Base-by-base conservation (phyloP, 2,888 invertebrate species). In the Habrosyne pyritoides region DNA sequence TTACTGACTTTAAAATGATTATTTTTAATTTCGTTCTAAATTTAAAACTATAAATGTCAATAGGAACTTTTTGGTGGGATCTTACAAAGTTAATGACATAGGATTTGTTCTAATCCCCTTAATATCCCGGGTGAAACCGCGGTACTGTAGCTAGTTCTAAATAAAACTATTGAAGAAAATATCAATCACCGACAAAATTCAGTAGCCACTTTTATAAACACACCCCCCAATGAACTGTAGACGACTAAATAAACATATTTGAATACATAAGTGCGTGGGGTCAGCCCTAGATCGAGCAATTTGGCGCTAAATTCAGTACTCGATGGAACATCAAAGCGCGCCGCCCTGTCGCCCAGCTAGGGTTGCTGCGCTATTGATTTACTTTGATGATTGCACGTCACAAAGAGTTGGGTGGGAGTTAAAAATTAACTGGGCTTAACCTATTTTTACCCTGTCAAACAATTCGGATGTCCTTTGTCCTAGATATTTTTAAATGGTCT, bases 181-280 rank as follows among this genome's bases (percentile, higher is more conserved):
- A 7, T 24, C 24, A 24, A 24, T 24, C 24, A 24, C 24, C 4
- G 3, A 24, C 24, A 24, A 24, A 42, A 18, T 42, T 18, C 42
- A 42, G 42, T 42, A 42, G 42, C 14, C 12, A 36, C 42, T 6
- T 42, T 1, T 58, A 54, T 55, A 55, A 60, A 62, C 55, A 21
- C 63, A 61, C 69, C 71, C 70, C 73, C 75, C 78, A 84, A 85
- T 84, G 83, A 83, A 74, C 73, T 70, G 70, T 64, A 64, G 56
- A 36, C 62, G 66, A 68, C 73, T 66, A 83, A 82, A 86, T 84
- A 83, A 83, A 83, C 81, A 73, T 77, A 79, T 87, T 84, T 86
- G 83, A 84, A 85, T 87, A 83, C 79, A 81, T 81, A 81, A 80
- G 71, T 66, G 60, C 64, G 66, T 57, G 66, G 57, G 64, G 65